phyloP scores from a whole-genome alignment of 2,113 vertebrate genomes.

The Illadopsis cleaveri region DNA sequence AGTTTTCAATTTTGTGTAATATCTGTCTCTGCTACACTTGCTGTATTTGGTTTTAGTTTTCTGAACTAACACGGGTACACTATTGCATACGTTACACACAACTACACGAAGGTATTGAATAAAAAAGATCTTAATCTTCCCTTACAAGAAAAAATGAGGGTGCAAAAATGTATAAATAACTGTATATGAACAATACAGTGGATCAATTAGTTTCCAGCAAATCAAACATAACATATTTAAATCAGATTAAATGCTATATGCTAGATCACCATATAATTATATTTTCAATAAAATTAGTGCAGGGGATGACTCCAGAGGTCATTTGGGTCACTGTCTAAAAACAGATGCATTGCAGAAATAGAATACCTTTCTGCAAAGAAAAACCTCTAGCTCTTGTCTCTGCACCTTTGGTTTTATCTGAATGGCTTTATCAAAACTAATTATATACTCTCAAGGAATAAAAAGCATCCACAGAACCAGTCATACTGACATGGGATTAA shows the following conservation, averaged over 20 bases:
- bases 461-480: conserved; percentile 63
- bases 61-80: not conserved
- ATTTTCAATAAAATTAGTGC: conserved; percentile 6
- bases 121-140: conserved; percentile 43
- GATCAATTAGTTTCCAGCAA: conserved; percentile 53
- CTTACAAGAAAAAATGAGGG: conserved; percentile 25
- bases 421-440: conserved; percentile 64
- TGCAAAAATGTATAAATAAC: conserved; percentile 25
- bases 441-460: conserved; percentile 66
- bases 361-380: not conserved
- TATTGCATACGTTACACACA: not conserved
- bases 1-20: not conserved
- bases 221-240: conserved; percentile 10
- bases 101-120: not conserved
- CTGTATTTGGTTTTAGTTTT: not conserved
- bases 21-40: not conserved
- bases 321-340: conserved; percentile 27
- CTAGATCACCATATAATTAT: not conserved
- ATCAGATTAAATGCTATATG: conserved; percentile 18
- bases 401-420: conserved; percentile 53
- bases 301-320: not conserved
- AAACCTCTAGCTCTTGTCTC: conserved; percentile 26
- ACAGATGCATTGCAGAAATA: conserved; percentile 26
- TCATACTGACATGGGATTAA: conserved; percentile 58
- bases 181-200: conserved; percentile 40